Percentiles rank a stretch among this genome's conserved stretches.
These are phyloP conservation scores for Trachelus iudaicus DNA, from an alignment of 2,888 invertebrate species.

Conservation along the genomic window DNA sequence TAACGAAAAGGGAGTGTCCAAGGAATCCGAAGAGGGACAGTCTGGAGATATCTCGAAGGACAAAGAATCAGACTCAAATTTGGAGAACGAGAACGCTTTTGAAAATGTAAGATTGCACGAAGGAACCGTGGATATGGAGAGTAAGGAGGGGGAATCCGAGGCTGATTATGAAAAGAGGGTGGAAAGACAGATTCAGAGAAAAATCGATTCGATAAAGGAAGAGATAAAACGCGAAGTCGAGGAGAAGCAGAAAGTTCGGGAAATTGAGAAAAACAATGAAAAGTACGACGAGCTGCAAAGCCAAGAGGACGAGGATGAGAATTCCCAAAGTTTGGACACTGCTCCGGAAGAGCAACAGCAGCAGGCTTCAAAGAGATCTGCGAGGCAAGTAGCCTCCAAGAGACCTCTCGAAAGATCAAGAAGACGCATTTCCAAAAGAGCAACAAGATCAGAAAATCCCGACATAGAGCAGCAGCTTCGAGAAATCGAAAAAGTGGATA, in stretches of 20 bases:
- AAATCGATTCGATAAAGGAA: constrained; percentile 61
- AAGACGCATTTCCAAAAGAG: not conserved
- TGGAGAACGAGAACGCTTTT: constrained; percentile 5
- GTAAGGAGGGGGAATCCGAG: constrained; percentile 23
- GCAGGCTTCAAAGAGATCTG: not conserved
- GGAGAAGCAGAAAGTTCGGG: constrained; percentile 33
- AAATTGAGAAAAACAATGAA: constrained; percentile 48
- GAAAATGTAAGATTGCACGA: not conserved
- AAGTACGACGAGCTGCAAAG: constrained; percentile 45
- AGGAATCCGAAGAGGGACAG: constrained; percentile 7
- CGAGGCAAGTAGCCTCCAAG: not conserved
- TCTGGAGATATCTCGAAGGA: not conserved
- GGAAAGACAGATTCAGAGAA: constrained; percentile 58
- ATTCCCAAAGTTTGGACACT: constrained; percentile 7
- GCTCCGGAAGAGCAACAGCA: not conserved
- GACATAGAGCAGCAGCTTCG: not conserved
- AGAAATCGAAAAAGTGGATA: constrained; percentile 12
- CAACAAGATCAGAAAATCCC: not conserved
- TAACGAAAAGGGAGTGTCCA: constrained; percentile 15
- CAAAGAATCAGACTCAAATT: not conserved
- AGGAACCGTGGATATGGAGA: constrained; percentile 5
- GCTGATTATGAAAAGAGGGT: constrained; percentile 47
- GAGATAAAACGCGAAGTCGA: constrained; percentile 62
- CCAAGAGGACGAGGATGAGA: constrained; percentile 31
- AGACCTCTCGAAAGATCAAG: not conserved